These are phyloP conservation scores for Graptemys geographica DNA, from an alignment of 2,797 vertebrate genomes.

Conservation along the genomic window DNA sequence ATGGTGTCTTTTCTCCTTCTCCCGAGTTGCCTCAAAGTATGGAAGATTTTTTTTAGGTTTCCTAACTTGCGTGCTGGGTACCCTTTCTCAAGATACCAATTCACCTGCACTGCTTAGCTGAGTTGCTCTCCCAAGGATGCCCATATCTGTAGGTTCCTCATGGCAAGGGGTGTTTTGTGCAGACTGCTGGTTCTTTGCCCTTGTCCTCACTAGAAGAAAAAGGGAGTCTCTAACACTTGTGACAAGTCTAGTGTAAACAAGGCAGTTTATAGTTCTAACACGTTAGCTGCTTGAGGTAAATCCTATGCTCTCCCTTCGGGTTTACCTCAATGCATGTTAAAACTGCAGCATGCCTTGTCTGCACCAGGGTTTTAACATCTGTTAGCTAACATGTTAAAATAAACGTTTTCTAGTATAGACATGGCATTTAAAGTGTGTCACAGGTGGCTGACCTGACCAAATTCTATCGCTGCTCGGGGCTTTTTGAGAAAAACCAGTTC, in stretches of 20 bases:
- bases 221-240: neutral
- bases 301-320: neutral
- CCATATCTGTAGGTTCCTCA: neutral
- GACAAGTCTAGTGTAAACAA: neutral
- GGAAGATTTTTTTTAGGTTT: neutral
- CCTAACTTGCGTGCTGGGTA: neutral
- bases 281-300: neutral
- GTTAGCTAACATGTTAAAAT: neutral
- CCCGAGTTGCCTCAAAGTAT: neutral
- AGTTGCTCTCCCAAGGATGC: neutral
- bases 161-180: rapidly evolving
- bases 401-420: neutral
- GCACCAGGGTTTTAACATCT: neutral
- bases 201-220: neutral
- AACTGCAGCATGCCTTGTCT: neutral
- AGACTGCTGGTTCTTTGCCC: rapidly evolving
- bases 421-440: rapidly evolving
- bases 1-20: neutral
- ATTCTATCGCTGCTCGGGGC: rapidly evolving
- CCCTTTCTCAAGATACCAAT: neutral
- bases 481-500: neutral
- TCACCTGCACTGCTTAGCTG: neutral
- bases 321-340: neutral
- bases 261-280: neutral
- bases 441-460: neutral